A percentile compares a stretch with the other conserved stretches of the same genome.
Evolutionary conservation across 2,888 invertebrate genomes (phyloP).

Genomic region (Drosophila borborema): DNA sequence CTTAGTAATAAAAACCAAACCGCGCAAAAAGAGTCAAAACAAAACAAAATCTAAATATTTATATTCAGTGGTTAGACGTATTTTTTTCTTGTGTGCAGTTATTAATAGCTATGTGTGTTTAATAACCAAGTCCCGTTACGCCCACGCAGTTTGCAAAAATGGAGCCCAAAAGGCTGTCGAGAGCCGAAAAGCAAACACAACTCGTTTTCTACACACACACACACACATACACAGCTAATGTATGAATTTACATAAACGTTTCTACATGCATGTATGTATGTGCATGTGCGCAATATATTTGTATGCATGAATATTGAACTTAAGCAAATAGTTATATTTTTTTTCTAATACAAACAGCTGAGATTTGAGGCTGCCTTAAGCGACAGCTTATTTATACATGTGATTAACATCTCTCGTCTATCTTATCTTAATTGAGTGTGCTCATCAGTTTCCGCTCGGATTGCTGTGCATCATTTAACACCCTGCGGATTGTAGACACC

Average conservation of each 20-base stretch:
- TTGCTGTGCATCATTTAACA: constrained; percentile 30
- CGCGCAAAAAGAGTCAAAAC: constrained; percentile 10
- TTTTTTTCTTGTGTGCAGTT: constrained; percentile 5
- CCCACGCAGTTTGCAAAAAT: constrained; percentile 39
- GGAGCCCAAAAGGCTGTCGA: constrained; percentile 34
- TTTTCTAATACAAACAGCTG: constrained; percentile 40
- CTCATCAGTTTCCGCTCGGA: constrained; percentile 1
- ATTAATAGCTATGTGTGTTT: constrained; percentile 10
- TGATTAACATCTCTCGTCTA: constrained; percentile 29
- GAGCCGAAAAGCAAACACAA: constrained; percentile 8
- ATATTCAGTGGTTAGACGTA: constrained; percentile 1
- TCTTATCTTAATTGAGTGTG: constrained; percentile 36
- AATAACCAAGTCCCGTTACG: constrained; percentile 7
- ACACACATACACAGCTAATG: background rate
- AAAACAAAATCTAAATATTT: background rate
- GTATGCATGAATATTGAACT: constrained; percentile 25
- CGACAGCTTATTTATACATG: constrained; percentile 15
- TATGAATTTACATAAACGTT: background rate
- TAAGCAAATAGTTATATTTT: constrained; percentile 28
- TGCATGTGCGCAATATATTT: constrained; percentile 10
- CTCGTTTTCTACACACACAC: constrained; percentile 29
- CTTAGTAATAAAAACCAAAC: background rate
- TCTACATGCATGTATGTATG: background rate
- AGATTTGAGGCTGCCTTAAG: constrained; percentile 24
- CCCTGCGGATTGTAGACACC: constrained; percentile 78